Evolutionary conservation across 92 coral and sea anemone species (phyloP).

Genomic region (Virgularia gustaviana): DNA sequence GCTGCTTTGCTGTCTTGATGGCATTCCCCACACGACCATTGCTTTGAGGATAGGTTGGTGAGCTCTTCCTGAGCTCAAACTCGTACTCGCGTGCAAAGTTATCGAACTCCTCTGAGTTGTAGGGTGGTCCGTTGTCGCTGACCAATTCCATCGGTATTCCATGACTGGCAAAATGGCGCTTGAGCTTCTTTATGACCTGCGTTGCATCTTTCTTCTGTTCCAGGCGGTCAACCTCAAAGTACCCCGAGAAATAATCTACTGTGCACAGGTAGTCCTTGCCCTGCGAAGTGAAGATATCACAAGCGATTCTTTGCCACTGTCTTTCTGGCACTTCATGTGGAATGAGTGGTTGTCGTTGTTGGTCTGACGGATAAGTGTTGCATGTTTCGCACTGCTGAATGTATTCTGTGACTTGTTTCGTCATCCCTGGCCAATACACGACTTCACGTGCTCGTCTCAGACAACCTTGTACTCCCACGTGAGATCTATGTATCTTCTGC

Average conservation of each 20-base stretch:
- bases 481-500: not conserved
- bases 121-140: not conserved
- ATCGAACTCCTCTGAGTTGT: not conserved
- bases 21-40: constrained; percentile 13
- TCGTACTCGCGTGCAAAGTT: not conserved
- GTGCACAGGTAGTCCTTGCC: not conserved
- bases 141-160: not conserved
- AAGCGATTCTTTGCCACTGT: not conserved
- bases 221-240: not conserved
- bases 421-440: not conserved
- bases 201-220: not conserved
- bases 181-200: not conserved
- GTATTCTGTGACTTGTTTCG: not conserved
- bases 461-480: not conserved
- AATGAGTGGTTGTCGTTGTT: not conserved
- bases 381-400: not conserved
- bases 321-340: not conserved
- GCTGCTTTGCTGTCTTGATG: not conserved
- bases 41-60: not conserved
- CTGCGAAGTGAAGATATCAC: not conserved
- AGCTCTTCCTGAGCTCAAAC: not conserved
- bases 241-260: not conserved
- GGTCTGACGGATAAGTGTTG: not conserved
- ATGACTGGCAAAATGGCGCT: not conserved
- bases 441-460: not conserved